Conservation (phyloP, 2,113 vertebrate genomes). For the Verasper variegatus region DNA sequence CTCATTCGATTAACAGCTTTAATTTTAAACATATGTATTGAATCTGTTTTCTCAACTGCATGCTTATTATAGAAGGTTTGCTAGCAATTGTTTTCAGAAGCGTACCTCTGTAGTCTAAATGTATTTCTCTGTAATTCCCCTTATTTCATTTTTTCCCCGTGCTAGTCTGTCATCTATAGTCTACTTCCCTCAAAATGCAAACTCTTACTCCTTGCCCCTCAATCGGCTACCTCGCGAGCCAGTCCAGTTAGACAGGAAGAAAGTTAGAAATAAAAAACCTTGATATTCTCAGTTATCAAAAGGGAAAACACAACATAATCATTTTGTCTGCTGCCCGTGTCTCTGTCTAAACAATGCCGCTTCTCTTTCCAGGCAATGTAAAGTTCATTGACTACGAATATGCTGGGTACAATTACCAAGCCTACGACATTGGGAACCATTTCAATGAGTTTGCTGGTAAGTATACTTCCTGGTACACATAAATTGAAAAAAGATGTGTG, state of each 20-base stretch:
- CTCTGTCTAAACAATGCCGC: slow-evolving; percentile 73
- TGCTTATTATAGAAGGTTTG: not conserved
- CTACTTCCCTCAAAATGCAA: slow-evolving; percentile 78
- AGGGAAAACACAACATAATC: slow-evolving; percentile 67
- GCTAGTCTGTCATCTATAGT: not conserved
- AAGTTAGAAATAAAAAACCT: slow-evolving; percentile 52
- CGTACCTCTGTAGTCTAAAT: not conserved
- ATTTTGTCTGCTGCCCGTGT: slow-evolving; percentile 39
- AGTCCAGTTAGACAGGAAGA: slow-evolving; percentile 41
- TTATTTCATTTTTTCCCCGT: slow-evolving; percentile 1
- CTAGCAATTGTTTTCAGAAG: not conserved
- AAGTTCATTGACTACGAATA: slow-evolving; percentile 99
- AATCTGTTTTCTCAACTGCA: not conserved
- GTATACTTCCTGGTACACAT: not conserved
- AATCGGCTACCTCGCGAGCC: slow-evolving; percentile 22
- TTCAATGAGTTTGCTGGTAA: slow-evolving; percentile 99
- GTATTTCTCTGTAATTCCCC: not conserved
- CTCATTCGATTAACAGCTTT: not conserved
- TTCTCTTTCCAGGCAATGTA: slow-evolving; percentile 90
- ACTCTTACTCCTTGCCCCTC: slow-evolving; percentile 75
- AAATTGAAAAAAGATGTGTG: not conserved
- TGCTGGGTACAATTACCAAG: slow-evolving; percentile 98
- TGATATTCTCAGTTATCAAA: slow-evolving; percentile 70
- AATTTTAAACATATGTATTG: not conserved
- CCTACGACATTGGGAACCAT: slow-evolving; percentile 98